These are phyloP conservation scores for Akabosia matsudoensis DNA, from an alignment of 1,140 invertebrate genomes.

Conservation along the genomic window DNA sequence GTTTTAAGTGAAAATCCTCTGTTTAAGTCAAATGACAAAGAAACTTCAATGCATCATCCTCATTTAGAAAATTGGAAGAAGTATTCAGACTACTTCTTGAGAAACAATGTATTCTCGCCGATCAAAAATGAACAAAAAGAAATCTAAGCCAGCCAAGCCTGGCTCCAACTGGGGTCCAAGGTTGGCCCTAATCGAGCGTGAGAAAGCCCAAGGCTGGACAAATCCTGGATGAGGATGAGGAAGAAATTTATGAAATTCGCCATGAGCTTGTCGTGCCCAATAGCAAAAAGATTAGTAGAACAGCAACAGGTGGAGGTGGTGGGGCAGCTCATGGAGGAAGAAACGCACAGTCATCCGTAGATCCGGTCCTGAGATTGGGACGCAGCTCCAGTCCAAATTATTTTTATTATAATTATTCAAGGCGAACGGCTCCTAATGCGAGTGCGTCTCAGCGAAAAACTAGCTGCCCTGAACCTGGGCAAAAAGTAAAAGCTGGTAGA, in stretches of 20 bases:
- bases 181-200: slow-evolving; percentile 35
- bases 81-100: neutral
- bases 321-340: neutral
- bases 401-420: slow-evolving; percentile 15
- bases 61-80: neutral
- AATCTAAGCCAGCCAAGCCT: slow-evolving; percentile 5
- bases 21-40: neutral
- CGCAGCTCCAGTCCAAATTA: slow-evolving; percentile 1
- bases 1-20: neutral
- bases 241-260: neutral
- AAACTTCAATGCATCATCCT: neutral
- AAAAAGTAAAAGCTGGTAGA: neutral
- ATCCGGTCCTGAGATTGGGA: neutral
- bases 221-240: neutral
- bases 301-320: neutral
- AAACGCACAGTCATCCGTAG: neutral
- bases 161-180: slow-evolving; percentile 44
- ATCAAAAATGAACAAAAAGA: slow-evolving; percentile 37
- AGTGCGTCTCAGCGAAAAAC: neutral
- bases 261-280: neutral
- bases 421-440: neutral
- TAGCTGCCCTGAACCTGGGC: neutral
- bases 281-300: neutral
- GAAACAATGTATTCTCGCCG: slow-evolving; percentile 40
- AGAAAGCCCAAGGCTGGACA: neutral